Evolutionary conservation across 2,113 vertebrate genomes (phyloP).

Genomic region (Sapayoa aenigma): DNA sequence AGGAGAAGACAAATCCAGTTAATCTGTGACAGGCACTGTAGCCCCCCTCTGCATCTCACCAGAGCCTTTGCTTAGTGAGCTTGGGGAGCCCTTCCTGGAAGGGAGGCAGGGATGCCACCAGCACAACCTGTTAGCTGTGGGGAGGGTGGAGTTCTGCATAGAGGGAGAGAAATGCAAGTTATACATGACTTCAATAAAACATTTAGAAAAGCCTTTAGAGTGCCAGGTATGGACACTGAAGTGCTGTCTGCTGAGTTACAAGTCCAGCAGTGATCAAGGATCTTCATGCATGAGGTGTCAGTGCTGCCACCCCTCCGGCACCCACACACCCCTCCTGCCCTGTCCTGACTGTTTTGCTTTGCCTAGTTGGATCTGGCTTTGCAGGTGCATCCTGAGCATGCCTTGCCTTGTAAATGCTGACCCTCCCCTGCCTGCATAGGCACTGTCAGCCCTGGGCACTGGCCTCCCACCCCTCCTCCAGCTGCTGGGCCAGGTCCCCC

Average conservation of each 20-base stretch:
- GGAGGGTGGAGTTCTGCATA: background rate
- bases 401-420: background rate
- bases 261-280: background rate
- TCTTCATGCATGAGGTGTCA: background rate
- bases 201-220: background rate
- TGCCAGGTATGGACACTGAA: background rate
- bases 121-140: background rate
- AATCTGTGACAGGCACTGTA: background rate
- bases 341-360: background rate
- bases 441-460: background rate
- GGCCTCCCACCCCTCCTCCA: background rate
- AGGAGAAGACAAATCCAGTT: background rate
- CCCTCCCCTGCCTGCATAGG: background rate
- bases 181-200: background rate
- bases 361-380: background rate
- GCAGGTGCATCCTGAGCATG: accelerated
- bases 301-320: background rate
- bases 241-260: background rate
- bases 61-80: background rate
- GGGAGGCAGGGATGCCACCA: background rate
- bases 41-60: background rate
- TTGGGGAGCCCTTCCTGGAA: background rate
- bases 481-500: background rate
- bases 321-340: background rate
- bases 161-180: background rate